Evolutionary conservation across 2,888 invertebrate genomes (phyloP), one percentile per base, ranked within the genome.

Genomic region (Neria commutata): DNA sequence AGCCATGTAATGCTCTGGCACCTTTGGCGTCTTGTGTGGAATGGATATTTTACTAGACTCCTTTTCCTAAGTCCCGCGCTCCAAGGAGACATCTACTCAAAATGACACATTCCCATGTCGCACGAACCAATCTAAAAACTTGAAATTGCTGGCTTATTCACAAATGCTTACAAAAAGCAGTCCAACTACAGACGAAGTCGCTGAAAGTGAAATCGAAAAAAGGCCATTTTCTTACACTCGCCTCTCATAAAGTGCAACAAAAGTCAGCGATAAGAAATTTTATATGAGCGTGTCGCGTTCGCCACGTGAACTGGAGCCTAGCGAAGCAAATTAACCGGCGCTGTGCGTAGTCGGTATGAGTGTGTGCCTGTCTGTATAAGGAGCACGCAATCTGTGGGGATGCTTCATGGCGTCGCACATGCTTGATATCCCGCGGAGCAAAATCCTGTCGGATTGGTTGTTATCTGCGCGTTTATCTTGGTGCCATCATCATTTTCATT

Each of bases 401-500:
- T n/a, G n/a, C n/a, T n/a, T n/a, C n/a, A n/a, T n/a, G n/a, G n/a
- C n/a, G n/a, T n/a, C 42, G 37, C 37, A n/a, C 37, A n/a, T 14
- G 11, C n/a, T n/a, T 4, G 37, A 42, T 19, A 4, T 19, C 42
- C 42, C 42, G 42, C 42, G 14, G 42, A 19, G 42, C 3, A 14
- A 19, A 42, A 42, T 19, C 42, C 21, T 42, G 42, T 42, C 42
- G 5, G 17, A 42, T 42, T 14, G 42, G 42, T 19, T 42, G 42
- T 42, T 42, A 42, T 42, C 42, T 42, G 14, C 14, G 42, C 19
- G 21, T 42, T 42, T 42, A 42, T 42, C 42, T 42, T 19, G 14
- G 42, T 42, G 42, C 42, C 42, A 42, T 42, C 42, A 42, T 42
- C 42, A 42, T 42, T 42, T 42, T 17, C 42, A 42, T 42, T 42